Percentiles rank a stretch among this genome's conserved stretches.
phyloP scores from a whole-genome alignment of 1,140 invertebrate genomes.

The Lasaia peninsularis region DNA sequence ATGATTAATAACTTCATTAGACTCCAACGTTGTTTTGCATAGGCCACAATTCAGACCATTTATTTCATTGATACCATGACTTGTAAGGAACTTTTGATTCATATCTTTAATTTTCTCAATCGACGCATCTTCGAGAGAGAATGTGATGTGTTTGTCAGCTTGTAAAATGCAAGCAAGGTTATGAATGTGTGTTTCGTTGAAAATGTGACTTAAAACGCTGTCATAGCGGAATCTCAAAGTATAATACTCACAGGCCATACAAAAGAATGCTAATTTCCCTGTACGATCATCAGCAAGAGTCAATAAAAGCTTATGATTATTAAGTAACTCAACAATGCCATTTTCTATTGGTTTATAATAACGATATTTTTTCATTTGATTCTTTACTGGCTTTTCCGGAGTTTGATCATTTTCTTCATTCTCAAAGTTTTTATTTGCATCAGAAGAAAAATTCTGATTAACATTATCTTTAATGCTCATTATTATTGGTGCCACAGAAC shows the following conservation, averaged over 20 bases:
- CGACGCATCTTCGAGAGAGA: constrained; percentile 36
- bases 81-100: constrained; percentile 55
- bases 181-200: constrained; percentile 60
- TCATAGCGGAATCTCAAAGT: constrained; percentile 66
- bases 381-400: constrained; percentile 53
- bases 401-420: constrained; percentile 60
- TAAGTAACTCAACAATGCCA: constrained; percentile 49
- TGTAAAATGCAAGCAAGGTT: constrained; percentile 60
- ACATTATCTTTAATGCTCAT: constrained; percentile 72
- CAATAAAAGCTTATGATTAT: constrained; percentile 60
- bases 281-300: constrained; percentile 64
- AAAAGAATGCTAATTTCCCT: constrained; percentile 66
- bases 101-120: constrained; percentile 57
- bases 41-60: constrained; percentile 40
- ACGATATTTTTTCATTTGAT: constrained; percentile 61
- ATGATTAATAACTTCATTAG: constrained; percentile 49
- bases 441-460: constrained; percentile 59
- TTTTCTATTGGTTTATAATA: constrained; percentile 65
- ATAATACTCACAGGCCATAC: constrained; percentile 67
- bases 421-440: constrained; percentile 62
- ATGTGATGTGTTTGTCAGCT: constrained; percentile 55
- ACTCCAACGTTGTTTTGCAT: constrained; percentile 48
- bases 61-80: constrained; percentile 37
- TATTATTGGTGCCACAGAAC: constrained; percentile 66
- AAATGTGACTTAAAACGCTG: constrained; percentile 64